phyloP scores from a whole-genome alignment of 2,113 vertebrate species.

The Equus przewalskii region DNA sequence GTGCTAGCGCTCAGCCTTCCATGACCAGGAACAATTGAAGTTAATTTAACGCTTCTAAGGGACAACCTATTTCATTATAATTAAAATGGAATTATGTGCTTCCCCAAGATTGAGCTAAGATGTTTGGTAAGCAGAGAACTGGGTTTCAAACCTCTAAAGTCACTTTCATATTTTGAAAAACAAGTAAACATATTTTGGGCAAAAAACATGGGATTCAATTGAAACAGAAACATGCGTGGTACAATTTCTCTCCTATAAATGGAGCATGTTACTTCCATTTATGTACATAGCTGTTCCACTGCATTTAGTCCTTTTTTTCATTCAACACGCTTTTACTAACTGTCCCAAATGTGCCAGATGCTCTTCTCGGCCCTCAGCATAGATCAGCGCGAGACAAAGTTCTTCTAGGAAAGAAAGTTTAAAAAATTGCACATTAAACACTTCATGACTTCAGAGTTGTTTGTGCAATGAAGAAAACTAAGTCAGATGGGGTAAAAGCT shows the following conservation, averaged over 20 bases:
- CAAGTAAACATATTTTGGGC: neutral
- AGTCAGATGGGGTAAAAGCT: neutral
- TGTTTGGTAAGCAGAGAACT: constrained; percentile 44
- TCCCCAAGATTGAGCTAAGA: constrained; percentile 40
- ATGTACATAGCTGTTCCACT: neutral
- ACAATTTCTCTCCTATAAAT: neutral
- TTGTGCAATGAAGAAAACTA: neutral
- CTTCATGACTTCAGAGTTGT: neutral
- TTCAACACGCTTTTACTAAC: neutral
- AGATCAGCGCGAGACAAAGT: neutral
- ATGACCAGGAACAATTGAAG: constrained; percentile 18
- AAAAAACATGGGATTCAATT: neutral
- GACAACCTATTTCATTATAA: constrained; percentile 42
- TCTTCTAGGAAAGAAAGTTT: neutral
- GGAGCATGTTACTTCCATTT: neutral
- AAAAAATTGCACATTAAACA: neutral
- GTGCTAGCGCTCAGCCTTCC: neutral
- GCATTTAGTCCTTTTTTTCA: neutral
- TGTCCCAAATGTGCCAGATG: neutral
- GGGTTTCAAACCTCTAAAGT: neutral
- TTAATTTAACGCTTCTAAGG: constrained; percentile 15
- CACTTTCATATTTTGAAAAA: neutral
- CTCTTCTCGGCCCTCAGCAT: neutral
- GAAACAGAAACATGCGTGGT: neutral
- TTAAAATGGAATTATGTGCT: neutral